These are phyloP conservation scores for Yasuhikotakia modesta DNA, from an alignment of 2,797 vertebrate species.

Conservation along the genomic window DNA sequence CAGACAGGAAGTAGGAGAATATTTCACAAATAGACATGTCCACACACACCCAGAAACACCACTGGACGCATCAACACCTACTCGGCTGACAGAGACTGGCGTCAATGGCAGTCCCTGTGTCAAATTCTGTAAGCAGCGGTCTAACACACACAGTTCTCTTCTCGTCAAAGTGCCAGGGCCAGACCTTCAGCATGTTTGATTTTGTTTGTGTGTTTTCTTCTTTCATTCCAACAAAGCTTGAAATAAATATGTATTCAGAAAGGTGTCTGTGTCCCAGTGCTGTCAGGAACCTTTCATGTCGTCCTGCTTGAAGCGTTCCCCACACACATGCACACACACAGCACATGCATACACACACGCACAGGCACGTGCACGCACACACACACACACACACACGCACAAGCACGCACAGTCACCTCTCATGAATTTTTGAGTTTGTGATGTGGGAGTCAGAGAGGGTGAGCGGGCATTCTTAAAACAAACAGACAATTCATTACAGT, in stretches of 20 bases:
- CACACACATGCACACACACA: too few relatives aligned
- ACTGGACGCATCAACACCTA: constrained; percentile 72
- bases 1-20: constrained; percentile 38
- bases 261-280: constrained; percentile 68
- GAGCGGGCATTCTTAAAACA: constrained; percentile 14
- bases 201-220: constrained; percentile 61
- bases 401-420: constrained; percentile 49
- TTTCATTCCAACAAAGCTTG: constrained; percentile 68
- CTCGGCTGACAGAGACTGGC: constrained; percentile 70
- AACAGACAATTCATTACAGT: not conserved
- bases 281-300: constrained; percentile 77
- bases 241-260: constrained; percentile 62
- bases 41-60: constrained; percentile 35
- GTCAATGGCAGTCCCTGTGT: constrained; percentile 66
- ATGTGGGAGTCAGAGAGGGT: constrained; percentile 32
- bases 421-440: constrained; percentile 73
- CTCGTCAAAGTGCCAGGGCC: constrained; percentile 69
- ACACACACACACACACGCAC: too few relatives aligned
- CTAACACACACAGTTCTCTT: constrained; percentile 50
- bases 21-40: constrained; percentile 45
- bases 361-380: too few relatives aligned
- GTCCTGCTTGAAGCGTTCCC: constrained; percentile 62
- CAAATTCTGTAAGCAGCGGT: constrained; percentile 66
- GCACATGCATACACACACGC: too few relatives aligned
- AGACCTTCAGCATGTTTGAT: constrained; percentile 66